Percentiles rank a stretch among this genome's conserved stretches.
These are phyloP conservation scores for Hippocampus abdominalis DNA, from an alignment of 2,113 vertebrate species.

Conservation along the genomic window DNA sequence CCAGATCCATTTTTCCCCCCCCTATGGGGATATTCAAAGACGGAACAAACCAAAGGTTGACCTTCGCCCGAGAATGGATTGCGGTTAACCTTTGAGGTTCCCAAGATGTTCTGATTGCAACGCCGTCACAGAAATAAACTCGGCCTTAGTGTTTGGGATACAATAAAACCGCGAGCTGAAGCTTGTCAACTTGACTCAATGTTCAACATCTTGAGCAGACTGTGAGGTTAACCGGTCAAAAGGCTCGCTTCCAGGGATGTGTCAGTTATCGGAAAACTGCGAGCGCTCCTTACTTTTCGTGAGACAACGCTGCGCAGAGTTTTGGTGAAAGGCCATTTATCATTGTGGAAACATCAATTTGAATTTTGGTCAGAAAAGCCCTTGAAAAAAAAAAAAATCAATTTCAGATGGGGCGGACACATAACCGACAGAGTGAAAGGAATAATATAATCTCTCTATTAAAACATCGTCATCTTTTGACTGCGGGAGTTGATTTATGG, in stretches of 20 bases:
- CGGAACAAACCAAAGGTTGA: not conserved
- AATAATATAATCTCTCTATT: too few relatives aligned
- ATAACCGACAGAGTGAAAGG: too few relatives aligned
- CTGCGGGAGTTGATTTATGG: not conserved
- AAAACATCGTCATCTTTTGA: not conserved
- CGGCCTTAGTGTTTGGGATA: conserved; percentile 12
- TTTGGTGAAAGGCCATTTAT: conserved; percentile 8
- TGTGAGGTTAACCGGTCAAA: conserved; percentile 46
- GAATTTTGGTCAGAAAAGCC: conserved; percentile 3
- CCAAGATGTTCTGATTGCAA: conserved; percentile 9
- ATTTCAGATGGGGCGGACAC: too few relatives aligned
- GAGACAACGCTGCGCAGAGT: conserved; percentile 35
- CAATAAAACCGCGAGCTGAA: conserved; percentile 16
- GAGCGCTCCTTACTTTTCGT: conserved; percentile 26
- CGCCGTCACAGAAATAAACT: conserved; percentile 6
- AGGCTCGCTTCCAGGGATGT: conserved; percentile 32
- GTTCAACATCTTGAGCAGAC: conserved; percentile 30
- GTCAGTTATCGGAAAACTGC: conserved; percentile 45
- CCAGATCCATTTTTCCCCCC: not conserved
- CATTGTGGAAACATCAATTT: conserved; percentile 21
- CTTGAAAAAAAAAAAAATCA: too few relatives aligned
- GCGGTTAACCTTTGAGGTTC: not conserved
- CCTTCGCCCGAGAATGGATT: not conserved
- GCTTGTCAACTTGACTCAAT: conserved; percentile 43
- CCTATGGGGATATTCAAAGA: not conserved